Evolutionary conservation across 2,797 vertebrate genomes (phyloP).

Genomic region (Girardinus metallicus): DNA sequence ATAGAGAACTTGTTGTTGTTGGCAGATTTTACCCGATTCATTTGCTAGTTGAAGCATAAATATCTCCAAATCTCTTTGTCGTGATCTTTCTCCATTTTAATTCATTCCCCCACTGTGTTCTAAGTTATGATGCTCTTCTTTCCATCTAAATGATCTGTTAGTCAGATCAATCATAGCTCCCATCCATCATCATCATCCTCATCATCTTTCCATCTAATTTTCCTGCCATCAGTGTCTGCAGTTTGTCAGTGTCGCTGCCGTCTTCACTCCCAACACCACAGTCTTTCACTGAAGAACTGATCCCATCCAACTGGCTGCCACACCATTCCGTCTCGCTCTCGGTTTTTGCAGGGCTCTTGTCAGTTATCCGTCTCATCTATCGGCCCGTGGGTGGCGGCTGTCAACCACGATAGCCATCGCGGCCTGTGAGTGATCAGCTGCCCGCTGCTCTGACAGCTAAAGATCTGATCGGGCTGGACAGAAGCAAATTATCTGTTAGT

Average conservation of each 20-base stretch:
- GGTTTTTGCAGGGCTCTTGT: slow-evolving; percentile 39
- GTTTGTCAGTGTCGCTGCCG: slow-evolving; percentile 35
- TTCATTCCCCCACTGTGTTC: background rate
- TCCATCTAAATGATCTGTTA: slow-evolving; percentile 1
- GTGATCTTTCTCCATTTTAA: slow-evolving; percentile 1
- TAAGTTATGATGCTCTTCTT: background rate
- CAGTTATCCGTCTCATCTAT: slow-evolving; percentile 58
- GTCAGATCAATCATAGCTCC: slow-evolving; percentile 45
- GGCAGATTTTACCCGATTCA: background rate
- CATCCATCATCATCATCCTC: slow-evolving; percentile 59
- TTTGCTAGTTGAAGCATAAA: background rate
- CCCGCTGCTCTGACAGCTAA: slow-evolving; percentile 33
- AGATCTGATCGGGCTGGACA: slow-evolving; percentile 55
- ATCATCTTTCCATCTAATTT: slow-evolving; percentile 15
- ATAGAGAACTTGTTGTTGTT: background rate
- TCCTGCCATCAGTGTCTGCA: slow-evolving; percentile 28
- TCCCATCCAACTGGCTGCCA: slow-evolving; percentile 19
- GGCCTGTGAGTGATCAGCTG: slow-evolving; percentile 46
- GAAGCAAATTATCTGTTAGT: slow-evolving; percentile 61
- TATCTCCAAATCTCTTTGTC: background rate
- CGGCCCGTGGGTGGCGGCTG: slow-evolving; percentile 46
- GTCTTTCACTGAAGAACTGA: slow-evolving; percentile 23
- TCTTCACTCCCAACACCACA: slow-evolving; percentile 7
- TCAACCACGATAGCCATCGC: slow-evolving; percentile 61
- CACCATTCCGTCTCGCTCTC: slow-evolving; percentile 19